These are phyloP conservation scores for Metellina segmentata DNA, from an alignment of 2,888 invertebrate genomes.

Conservation along the genomic window DNA sequence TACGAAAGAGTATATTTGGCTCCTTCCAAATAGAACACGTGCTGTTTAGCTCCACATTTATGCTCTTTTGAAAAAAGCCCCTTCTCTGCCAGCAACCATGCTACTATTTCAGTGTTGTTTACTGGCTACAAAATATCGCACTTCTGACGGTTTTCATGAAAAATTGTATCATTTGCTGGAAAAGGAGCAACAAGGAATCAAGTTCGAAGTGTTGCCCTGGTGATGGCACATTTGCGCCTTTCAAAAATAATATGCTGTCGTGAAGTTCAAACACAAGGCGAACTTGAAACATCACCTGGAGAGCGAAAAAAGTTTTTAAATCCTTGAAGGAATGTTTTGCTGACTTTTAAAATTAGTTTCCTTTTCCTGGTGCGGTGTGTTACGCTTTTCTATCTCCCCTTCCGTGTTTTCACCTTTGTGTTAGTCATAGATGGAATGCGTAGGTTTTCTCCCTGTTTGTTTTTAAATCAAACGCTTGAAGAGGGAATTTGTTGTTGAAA, in stretches of 20 bases:
- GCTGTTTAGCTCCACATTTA: constrained; percentile 4
- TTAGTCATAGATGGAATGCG: not conserved
- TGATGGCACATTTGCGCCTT: too few species aligned
- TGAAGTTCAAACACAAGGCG: too few species aligned
- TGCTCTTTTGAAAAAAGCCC: not conserved
- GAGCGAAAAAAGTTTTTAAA: not conserved
- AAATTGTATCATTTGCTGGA: constrained; percentile 15
- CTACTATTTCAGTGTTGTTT: constrained; percentile 49
- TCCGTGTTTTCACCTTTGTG: constrained; percentile 1
- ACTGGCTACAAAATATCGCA: not conserved
- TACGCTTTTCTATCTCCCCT: not conserved
- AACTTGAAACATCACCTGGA: too few species aligned
- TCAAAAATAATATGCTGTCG: too few species aligned
- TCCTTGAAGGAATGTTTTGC: not conserved
- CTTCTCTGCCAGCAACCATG: not conserved
- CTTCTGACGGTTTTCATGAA: not conserved
- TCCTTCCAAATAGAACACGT: not conserved
- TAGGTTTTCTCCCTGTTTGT: not conserved
- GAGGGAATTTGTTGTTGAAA: not conserved
- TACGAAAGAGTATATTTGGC: not conserved
- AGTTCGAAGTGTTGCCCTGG: too few species aligned
- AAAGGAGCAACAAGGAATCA: too few species aligned
- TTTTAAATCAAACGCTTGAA: not conserved
- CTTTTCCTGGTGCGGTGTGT: not conserved
- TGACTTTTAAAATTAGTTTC: not conserved